Base-by-base conservation (phyloP, 2,888 invertebrate genomes). In the Cheilosia soror region DNA sequence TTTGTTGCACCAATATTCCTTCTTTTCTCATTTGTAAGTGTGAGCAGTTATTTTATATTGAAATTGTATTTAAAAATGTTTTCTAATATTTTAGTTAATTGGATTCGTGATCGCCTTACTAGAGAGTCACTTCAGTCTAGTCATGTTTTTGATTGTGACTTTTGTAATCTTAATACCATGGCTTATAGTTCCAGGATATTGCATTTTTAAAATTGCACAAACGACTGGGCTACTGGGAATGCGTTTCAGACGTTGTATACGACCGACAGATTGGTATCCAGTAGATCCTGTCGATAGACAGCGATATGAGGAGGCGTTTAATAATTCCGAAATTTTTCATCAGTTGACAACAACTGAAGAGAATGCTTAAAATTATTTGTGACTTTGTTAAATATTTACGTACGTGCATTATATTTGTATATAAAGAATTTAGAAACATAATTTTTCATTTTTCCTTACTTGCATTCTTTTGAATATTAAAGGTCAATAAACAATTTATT, bases 1-100 rank as follows among this genome's bases (percentile, higher is more conserved):
- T 96, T 96, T 89, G 95, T 94, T 90, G 96, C 96, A 90, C 96
- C 96, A 79, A 96, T 92, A 90, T 96, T 96, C 0, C 73, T 91
- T 15, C 0, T 90, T 0, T 5, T 96, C 11, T 7, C 20, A 20
- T 29, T 37, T 37, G 83, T 84, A 62, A 66, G 83, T 4, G 4
- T 5, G 11, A 27, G 3, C 4, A 15, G 5, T n/a, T 9, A 20
- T 20, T 49, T 51, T 4, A 1, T 9, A 60, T 11, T 6, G 5
- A n/a, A 33, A 25, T 31, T 13, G 4, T 20, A 15, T 29, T 60
- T 2, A 2, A 15, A 2, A 15, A 44, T 20, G 9, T 31, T 4
- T 27, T 40, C 11, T 13, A 51, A 4, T 3, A 13, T 58, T 57
- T 5, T 1, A 33, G 58, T 11, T 51, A 4, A 3, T 51, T 5